A percentile compares a stretch with the other conserved stretches of the same genome.
Evolutionary conservation across 2,113 vertebrate genomes (phyloP).

Genomic region (Litocranius walleri): DNA sequence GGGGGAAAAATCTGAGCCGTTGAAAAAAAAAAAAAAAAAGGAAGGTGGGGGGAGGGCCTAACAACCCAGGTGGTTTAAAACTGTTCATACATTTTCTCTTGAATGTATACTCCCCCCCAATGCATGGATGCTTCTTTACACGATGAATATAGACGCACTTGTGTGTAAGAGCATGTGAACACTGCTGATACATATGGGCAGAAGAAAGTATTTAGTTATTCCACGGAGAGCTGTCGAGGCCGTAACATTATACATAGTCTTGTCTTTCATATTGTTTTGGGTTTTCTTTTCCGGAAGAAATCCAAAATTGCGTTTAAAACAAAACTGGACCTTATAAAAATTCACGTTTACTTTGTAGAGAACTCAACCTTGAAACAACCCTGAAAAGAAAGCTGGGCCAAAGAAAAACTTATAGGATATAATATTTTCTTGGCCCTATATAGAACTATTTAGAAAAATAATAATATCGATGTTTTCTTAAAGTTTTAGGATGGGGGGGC

Average conservation of each 20-base stretch:
- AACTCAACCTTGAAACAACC: not conserved
- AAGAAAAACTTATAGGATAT: not conserved
- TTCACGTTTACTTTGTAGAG: not conserved
- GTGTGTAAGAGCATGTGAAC: slow-evolving; percentile 48
- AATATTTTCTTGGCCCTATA: not conserved
- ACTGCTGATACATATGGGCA: slow-evolving; percentile 37
- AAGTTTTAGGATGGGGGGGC: not conserved
- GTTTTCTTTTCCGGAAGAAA: slow-evolving; percentile 17
- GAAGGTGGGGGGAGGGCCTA: not conserved
- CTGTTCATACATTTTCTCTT: slow-evolving; percentile 49
- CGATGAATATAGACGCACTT: slow-evolving; percentile 38
- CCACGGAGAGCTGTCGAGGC: slow-evolving; percentile 36
- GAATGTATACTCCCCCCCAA: slow-evolving; percentile 16
- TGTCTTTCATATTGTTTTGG: slow-evolving; percentile 57
- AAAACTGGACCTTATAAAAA: slow-evolving; percentile 25
- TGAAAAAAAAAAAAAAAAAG: too few species aligned
- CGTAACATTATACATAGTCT: slow-evolving; percentile 44
- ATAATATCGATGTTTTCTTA: not conserved
- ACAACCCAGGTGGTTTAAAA: slow-evolving; percentile 66
- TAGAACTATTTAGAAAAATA: not conserved
- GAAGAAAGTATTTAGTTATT: slow-evolving; percentile 64
- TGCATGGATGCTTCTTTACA: slow-evolving; percentile 52
- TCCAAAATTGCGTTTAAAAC: slow-evolving; percentile 43
- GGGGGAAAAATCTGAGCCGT: not conserved
- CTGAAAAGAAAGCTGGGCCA: not conserved